Percentiles rank a stretch among this genome's conserved stretches.
phyloP scores from a whole-genome alignment of 1,140 invertebrate genomes.

The Stratiolaelaps scimitus region DNA sequence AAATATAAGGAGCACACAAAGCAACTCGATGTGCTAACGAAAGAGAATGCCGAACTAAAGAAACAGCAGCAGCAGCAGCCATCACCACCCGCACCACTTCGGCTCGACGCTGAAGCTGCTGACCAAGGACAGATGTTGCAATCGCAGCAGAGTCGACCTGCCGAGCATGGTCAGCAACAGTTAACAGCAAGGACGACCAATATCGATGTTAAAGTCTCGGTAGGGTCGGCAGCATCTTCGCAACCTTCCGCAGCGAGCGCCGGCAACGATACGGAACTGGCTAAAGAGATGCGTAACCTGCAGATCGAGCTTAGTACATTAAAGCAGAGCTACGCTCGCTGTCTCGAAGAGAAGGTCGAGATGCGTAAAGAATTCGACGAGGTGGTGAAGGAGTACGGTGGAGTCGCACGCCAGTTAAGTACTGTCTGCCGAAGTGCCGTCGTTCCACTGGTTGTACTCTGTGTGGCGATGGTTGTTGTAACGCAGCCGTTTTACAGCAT shows the following conservation, averaged over 20 bases:
- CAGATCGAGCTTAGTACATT: constrained; percentile 14
- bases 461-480: not conserved
- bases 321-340: not conserved
- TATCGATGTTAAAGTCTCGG: too few relatives aligned
- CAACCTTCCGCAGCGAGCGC: too few relatives aligned
- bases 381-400: constrained; percentile 1
- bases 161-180: too few relatives aligned
- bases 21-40: not conserved
- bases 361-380: constrained; percentile 25
- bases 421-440: constrained; percentile 8
- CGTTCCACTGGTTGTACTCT: not conserved
- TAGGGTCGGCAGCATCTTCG: too few relatives aligned
- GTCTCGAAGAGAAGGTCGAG: constrained; percentile 14
- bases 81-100: too few relatives aligned
- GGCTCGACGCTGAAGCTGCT: too few relatives aligned
- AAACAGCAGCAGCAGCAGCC: not conserved
- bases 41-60: not conserved
- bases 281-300: constrained; percentile 1
- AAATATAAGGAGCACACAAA: not conserved
- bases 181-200: too few relatives aligned
- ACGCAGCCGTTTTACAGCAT: not conserved
- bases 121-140: too few relatives aligned
- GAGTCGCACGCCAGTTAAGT: constrained; percentile 2
- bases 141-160: too few relatives aligned
- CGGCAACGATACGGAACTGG: not conserved